Evolutionary conservation across 2,888 invertebrate genomes (phyloP), one percentile per base, ranked within the genome.

Genomic region (Drosophila acutilabella): DNA sequence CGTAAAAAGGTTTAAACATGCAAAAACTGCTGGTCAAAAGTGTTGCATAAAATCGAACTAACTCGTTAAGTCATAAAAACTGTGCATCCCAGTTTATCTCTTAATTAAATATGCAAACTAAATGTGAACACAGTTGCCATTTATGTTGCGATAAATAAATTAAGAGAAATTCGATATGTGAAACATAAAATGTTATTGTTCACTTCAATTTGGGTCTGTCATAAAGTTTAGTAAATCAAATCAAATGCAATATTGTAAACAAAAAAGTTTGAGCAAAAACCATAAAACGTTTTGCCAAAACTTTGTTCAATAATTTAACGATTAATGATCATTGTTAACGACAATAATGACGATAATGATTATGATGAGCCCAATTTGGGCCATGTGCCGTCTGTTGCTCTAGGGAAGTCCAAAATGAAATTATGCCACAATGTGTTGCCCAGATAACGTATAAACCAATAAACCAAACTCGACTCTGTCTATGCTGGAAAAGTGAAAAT

Each of bases 91-190:
- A 30, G 40, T 50, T 56, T 56, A 16, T 41, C 45, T 62, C 60
- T 65, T 75, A 64, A 86, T 86, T 83, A 70, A 68, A 70, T 73
- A 70, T 67, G 70, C 74, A 60, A 53, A 54, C 47, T 54, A 51
- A 59, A 41, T 67, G 70, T 72, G 57, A 51, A 57, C 47, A 57
- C 45, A 59, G 41, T 44, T 45, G 45, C 26, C 71, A 80, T 83
- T 78, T 80, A 57, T 71, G 71, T 65, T 48, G 66, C 84, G 45
- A 61, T 69, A 74, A 84, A 81, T 72, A 71, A 80, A 74, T 45
- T 38, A 50, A 20, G 36, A 36, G 26, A 53, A 54, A 72, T 54
- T 30, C 23, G 61, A 59, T 41, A 60, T 64, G 72, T 69, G 66
- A 64, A 79, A 64, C 57, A 70, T n/a, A 79, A 64, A 54, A 70